phyloP scores from a whole-genome alignment of 2,888 invertebrate species.

The Atherix ibis region DNA sequence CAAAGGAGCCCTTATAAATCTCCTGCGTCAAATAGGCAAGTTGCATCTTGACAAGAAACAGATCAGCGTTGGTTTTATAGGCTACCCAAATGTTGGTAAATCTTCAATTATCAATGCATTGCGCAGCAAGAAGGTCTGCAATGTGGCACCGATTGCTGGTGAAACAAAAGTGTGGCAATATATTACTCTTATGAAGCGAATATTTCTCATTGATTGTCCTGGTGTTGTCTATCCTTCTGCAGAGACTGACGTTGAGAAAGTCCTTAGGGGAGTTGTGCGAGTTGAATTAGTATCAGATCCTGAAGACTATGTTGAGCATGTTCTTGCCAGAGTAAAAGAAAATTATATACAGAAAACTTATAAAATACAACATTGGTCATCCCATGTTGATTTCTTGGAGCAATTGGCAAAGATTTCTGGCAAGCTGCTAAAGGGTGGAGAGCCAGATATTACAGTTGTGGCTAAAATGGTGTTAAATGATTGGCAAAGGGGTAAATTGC shows the following conservation, averaged over 20 bases:
- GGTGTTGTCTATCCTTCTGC: conserved; percentile 96
- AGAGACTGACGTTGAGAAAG: conserved; percentile 87
- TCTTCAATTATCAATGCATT: conserved; percentile 96
- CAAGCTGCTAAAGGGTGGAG: conserved; percentile 89
- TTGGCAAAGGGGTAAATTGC: conserved; percentile 95
- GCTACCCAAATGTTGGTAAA: conserved; percentile 98
- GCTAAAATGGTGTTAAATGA: conserved; percentile 95
- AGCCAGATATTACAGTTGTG: conserved; percentile 77
- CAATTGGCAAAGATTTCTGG: conserved; percentile 75
- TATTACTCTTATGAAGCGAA: conserved; percentile 91
- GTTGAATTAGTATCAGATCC: conserved; percentile 88
- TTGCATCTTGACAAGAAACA: conserved; percentile 93
- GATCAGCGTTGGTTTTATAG: conserved; percentile 97
- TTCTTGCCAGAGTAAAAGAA: conserved; percentile 71
- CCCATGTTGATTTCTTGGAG: conserved; percentile 76
- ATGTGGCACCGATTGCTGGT: conserved; percentile 96
- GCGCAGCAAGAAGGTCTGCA: conserved; percentile 93
- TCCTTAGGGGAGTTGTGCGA: conserved; percentile 93
- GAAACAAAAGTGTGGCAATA: conserved; percentile 99
- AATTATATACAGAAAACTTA: conserved; percentile 88
- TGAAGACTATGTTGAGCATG: conserved; percentile 81
- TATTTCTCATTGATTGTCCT: conserved; percentile 96
- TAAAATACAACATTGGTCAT: conserved; percentile 64
- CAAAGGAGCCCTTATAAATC: conserved; percentile 91
- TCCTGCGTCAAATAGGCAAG: conserved; percentile 89